phyloP scores from a whole-genome alignment of 2,113 vertebrate genomes.

The Eupsittula cactorum region DNA sequence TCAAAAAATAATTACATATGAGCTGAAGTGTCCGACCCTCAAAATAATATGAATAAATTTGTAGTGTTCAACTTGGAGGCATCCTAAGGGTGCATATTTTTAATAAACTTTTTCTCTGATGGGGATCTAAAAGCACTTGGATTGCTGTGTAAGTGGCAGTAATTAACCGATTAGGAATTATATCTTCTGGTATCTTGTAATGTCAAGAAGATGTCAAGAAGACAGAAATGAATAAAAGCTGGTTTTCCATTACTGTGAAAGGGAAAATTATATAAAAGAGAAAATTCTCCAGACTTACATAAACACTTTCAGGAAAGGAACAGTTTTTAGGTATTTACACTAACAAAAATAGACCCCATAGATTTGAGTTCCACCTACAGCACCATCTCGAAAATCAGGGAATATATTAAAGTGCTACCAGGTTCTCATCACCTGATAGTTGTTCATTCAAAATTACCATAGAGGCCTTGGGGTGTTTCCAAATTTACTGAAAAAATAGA shows the following conservation, averaged over 20 bases:
- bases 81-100: background rate
- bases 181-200: background rate
- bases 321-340: background rate
- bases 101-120: background rate
- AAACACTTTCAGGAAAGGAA: background rate
- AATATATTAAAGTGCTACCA: background rate
- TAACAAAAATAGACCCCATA: background rate
- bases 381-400: background rate
- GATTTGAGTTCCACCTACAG: background rate
- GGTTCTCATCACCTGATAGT: background rate
- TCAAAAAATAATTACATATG: background rate
- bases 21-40: background rate
- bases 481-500: constrained; percentile 28
- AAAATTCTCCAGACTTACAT: background rate
- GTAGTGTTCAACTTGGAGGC: background rate
- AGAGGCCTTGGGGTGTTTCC: background rate
- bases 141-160: background rate
- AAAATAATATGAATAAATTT: background rate
- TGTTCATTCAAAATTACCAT: constrained; percentile 1
- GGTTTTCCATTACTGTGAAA: background rate
- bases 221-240: background rate
- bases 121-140: background rate
- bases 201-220: background rate
- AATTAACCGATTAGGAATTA: background rate
- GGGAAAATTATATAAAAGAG: background rate